Base-by-base conservation (phyloP, 2,888 invertebrate species). In the Agrotis puta region DNA sequence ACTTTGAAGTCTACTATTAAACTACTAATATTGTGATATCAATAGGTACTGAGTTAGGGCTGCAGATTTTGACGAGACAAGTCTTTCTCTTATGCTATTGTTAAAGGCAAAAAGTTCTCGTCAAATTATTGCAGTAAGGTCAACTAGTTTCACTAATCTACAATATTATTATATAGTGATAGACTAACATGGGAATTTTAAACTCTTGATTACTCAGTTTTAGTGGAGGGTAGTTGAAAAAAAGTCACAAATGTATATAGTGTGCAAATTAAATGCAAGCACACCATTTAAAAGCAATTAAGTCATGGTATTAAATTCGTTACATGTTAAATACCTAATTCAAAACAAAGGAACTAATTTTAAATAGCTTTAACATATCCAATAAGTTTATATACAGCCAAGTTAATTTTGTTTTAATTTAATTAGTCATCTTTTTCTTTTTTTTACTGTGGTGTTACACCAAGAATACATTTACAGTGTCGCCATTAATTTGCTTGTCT, bases 181-280 rank as follows among this genome's bases (percentile, higher is more conserved):
- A 64, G 14, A 53, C 33, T 72, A 71, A 61, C 33, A 63, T 0
- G 54, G 27, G 27, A 53, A 24, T 54, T 54, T 54, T 54, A 11
- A 54, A 18, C 4, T 11, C 27, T n/a, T 2, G 2, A 16, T 39
- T 11, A 39, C 11, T 39, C 39, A 39, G 39, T 39, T 39, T 2
- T 11, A 39, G 39, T 39, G 39, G 39, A 13, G 16, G 53, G 53
- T 39, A 45, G 58, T 59, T 39, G 5, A 58, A 74, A 57, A 27
- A 57, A 67, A 61, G 67, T 64, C 71, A 74, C 68, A 65, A 69
- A 62, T 45, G 51, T 48, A 13, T n/a, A 27, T n/a, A 61, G 51
- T 70, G 66, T 71, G 79, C 54, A n/a, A 75, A 72, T 77, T 79
- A 84, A 85, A 84, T 84, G 84, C 85, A 79, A 79, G 74, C 72